phyloP scores from a whole-genome alignment of 1,140 invertebrate genomes.

The Akabosia matsudoensis region DNA sequence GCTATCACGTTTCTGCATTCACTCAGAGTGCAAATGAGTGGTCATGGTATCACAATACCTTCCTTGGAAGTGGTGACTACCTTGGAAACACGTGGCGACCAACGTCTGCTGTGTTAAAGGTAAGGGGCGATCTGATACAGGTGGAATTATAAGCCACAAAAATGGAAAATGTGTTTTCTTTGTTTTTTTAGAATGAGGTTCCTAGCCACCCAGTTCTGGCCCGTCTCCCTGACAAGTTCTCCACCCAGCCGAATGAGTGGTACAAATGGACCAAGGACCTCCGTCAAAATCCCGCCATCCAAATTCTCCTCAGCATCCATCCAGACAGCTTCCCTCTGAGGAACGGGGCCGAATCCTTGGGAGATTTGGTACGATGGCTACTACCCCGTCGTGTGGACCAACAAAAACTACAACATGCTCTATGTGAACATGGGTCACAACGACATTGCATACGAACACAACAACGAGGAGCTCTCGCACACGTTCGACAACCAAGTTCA shows the following conservation, averaged over 20 bases:
- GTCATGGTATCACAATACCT: conserved; percentile 37
- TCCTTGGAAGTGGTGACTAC: conserved; percentile 34
- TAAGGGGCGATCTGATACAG: background rate
- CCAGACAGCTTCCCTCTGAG: conserved; percentile 35
- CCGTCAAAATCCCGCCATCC: conserved; percentile 28
- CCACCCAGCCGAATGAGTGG: conserved; percentile 32
- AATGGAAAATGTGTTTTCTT: background rate
- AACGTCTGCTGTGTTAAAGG: conserved; percentile 21
- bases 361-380: conserved; percentile 37
- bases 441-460: conserved; percentile 39
- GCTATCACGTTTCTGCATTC: conserved; percentile 39
- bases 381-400: conserved; percentile 40
- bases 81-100: conserved; percentile 37
- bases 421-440: conserved; percentile 40
- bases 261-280: conserved; percentile 25
- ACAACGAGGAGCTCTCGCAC: background rate
- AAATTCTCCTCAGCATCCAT: conserved; percentile 33
- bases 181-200: conserved; percentile 18
- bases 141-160: background rate
- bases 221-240: conserved; percentile 26
- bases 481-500: conserved; percentile 6
- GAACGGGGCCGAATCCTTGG: conserved; percentile 30
- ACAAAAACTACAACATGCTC: conserved; percentile 37
- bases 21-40: conserved; percentile 23
- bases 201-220: conserved; percentile 8